Conservation (phyloP, 2,113 vertebrate genomes). For the Ctenomys sociabilis region DNA sequence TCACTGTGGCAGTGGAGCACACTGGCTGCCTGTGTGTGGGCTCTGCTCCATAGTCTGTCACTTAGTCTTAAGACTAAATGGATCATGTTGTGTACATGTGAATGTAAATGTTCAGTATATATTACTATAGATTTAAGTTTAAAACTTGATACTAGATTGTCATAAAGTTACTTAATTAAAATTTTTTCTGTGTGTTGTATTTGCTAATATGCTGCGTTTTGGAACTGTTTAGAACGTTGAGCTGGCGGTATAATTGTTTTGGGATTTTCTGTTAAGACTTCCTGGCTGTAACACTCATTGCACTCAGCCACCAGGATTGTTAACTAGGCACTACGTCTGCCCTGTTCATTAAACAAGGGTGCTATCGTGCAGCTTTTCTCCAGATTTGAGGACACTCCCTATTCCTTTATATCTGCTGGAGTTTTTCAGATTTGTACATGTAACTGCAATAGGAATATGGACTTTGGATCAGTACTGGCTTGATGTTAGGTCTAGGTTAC, state of each 20-base stretch:
- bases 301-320: constrained; percentile 14
- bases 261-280: constrained; percentile 28
- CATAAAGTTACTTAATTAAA: constrained; percentile 46
- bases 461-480: neutral
- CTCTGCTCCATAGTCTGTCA: constrained; percentile 74
- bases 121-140: constrained; percentile 54
- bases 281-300: neutral
- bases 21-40: neutral
- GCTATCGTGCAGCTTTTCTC: neutral
- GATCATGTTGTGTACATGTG: constrained; percentile 75
- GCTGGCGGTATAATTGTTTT: constrained; percentile 52
- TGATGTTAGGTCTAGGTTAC: neutral
- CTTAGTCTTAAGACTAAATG: constrained; percentile 79
- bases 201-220: constrained; percentile 56
- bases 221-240: constrained; percentile 34
- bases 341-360: neutral
- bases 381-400: constrained; percentile 26
- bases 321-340: neutral
- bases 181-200: constrained; percentile 50
- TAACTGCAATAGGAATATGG: neutral
- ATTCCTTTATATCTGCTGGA: neutral
- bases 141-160: constrained; percentile 59
- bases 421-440: neutral
- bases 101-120: constrained; percentile 69
- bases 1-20: constrained; percentile 51